Evolutionary conservation across 2,888 invertebrate species (phyloP).

Genomic region (Diarsia mendica): DNA sequence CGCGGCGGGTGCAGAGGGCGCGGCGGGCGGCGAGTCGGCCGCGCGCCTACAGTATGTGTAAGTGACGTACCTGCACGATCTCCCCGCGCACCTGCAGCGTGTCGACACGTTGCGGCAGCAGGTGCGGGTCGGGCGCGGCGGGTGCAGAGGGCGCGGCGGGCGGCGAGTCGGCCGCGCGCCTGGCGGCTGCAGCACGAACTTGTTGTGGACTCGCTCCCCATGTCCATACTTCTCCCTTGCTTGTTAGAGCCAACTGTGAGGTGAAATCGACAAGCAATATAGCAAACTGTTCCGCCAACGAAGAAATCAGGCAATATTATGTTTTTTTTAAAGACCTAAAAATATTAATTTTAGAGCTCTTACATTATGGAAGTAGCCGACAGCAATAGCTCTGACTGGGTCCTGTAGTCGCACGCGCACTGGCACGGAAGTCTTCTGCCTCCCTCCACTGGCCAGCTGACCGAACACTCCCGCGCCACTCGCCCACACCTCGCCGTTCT

Average conservation of each 20-base stretch:
- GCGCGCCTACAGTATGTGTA: constrained; percentile 8
- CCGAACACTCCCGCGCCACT: constrained; percentile 95
- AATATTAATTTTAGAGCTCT: too few relatives aligned
- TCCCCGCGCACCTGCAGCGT: constrained; percentile 75
- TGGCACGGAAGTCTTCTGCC: constrained; percentile 92
- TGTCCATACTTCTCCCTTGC: constrained; percentile 83
- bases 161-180: constrained; percentile 74
- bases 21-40: constrained; percentile 22
- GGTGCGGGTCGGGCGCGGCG: constrained; percentile 58
- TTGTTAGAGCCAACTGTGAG: constrained; percentile 82
- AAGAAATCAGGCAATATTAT: too few relatives aligned
- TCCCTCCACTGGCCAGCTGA: constrained; percentile 91
- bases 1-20: too few relatives aligned
- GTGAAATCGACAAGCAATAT: too few relatives aligned
- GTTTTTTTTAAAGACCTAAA: neutral
- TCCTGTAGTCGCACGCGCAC: constrained; percentile 82
- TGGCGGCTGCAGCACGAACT: constrained; percentile 89
- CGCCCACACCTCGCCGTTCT: constrained; percentile 92
- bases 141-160: constrained; percentile 41
- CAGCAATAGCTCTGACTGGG: constrained; percentile 85
- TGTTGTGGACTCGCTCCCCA: constrained; percentile 93
- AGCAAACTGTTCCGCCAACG: neutral
- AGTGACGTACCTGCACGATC: constrained; percentile 19
- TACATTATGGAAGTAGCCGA: constrained; percentile 92
- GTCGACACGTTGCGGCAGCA: constrained; percentile 88